A percentile compares a stretch with the other conserved stretches of the same genome.
These are phyloP conservation scores for Lepilemur septentrionalis DNA, from an alignment of 2,797 vertebrate species.

Conservation along the genomic window DNA sequence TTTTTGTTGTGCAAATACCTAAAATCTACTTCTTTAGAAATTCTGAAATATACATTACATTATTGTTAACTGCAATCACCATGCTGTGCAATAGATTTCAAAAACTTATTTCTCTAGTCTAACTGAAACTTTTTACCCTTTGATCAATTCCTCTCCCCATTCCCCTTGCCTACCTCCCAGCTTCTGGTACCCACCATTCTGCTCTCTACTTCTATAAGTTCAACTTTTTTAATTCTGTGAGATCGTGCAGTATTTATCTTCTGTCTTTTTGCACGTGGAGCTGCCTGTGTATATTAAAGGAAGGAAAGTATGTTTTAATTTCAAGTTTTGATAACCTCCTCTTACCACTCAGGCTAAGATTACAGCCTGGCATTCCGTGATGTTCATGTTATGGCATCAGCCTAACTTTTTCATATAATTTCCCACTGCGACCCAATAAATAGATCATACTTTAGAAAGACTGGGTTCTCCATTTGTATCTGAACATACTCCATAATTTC, in stretches of 20 bases:
- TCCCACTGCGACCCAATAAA: not conserved
- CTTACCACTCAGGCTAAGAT: not conserved
- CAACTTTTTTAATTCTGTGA: not conserved
- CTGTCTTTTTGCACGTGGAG: not conserved
- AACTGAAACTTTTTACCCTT: not conserved
- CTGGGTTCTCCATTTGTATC: not conserved
- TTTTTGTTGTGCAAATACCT: not conserved
- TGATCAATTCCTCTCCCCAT: accelerated
- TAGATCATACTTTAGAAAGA: not conserved
- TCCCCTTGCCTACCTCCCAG: not conserved
- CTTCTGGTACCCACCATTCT: not conserved
- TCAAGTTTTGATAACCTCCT: not conserved
- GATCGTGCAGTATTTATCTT: not conserved
- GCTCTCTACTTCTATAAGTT: not conserved
- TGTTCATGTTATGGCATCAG: not conserved
- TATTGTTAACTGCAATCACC: not conserved
- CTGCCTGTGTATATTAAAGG: not conserved
- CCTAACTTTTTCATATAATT: not conserved
- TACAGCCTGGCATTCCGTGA: not conserved
- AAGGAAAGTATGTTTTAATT: not conserved
- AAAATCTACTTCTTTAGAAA: not conserved
- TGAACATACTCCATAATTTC: not conserved
- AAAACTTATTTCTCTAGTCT: not conserved
- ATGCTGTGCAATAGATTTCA: not conserved
- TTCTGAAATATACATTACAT: not conserved